A percentile compares a stretch with the other conserved stretches of the same genome.
Evolutionary conservation across 2,888 invertebrate species (phyloP).

Genomic region (Sinotaia quadrata): DNA sequence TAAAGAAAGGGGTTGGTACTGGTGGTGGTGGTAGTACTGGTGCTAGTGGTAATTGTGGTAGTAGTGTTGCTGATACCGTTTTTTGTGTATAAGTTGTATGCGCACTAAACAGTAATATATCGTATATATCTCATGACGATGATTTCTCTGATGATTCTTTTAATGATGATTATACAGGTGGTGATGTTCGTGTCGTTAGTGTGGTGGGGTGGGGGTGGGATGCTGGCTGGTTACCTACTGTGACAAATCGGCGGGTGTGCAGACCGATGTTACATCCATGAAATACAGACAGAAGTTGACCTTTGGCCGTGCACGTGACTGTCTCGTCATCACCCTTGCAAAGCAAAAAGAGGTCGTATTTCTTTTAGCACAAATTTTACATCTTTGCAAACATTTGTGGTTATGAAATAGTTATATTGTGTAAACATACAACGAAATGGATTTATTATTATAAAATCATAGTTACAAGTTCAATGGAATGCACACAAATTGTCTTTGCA

Average conservation of each 20-base stretch:
- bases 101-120: too few species aligned
- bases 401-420: too few species aligned
- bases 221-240: slow-evolving; percentile 33
- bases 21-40: neutral
- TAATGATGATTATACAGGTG: neutral
- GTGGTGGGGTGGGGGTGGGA: too few species aligned
- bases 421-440: too few species aligned
- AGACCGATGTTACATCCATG: slow-evolving; percentile 44
- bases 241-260: slow-evolving; percentile 39
- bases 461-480: too few species aligned
- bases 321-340: slow-evolving; percentile 47
- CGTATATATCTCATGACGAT: neutral
- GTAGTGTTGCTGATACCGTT: too few species aligned
- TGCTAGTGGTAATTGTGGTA: neutral
- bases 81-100: too few species aligned
- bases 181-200: neutral
- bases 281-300: slow-evolving; percentile 34
- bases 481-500: too few species aligned
- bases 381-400: too few species aligned
- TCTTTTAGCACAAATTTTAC: too few species aligned
- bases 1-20: neutral
- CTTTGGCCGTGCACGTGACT: slow-evolving; percentile 35
- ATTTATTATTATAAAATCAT: too few species aligned
- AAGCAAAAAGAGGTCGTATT: too few species aligned
- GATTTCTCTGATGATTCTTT: neutral